Base-by-base conservation (phyloP, 2,113 vertebrate genomes). In the Kryptolebias marmoratus region DNA sequence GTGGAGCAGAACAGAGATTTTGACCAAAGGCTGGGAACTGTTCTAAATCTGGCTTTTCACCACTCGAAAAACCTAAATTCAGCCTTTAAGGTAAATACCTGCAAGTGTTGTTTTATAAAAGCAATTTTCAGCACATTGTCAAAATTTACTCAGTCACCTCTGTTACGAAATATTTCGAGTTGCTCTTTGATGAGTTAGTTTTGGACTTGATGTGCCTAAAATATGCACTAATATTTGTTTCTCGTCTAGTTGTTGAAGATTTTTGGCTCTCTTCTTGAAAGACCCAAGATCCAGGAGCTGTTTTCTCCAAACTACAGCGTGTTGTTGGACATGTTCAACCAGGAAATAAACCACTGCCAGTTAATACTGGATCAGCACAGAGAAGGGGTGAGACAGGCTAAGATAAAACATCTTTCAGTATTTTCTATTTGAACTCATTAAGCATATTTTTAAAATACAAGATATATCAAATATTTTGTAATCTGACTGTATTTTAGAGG, bases 21-120 rank as follows among this genome's bases (percentile, higher is more conserved):
- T 81, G 94, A 95, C 89, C 93, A 93, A 73, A 92, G 93, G 27
- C 86, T 95, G 68, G 92, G 90, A 77, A 94, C 94, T 31, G 88
- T 95, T 74, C 89, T 95, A 82, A 95, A 95, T 88, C 75, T 93
- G 82, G 87, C 91, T 64, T 96, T 96, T 89, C 90, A 94, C 62
- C 89, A 95, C 75, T 94, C 93, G 57, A 93, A 91, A 83, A 90
- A 90, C 81, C 83, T 94, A 44, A 88, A 93, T 88, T 91, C 91
- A 50, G 79, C 82, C 83, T 95, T 93, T 84, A 94, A 93, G 92
- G 93, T 94, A 90, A 42, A 12, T 11, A 12, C 13, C 7, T 9
- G 39, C 1, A 5, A 14, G 18, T 4, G 15, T 4, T n/a, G 3
- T 16, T 1, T 56, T 45, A 2, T 36, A 13, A 27, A 10, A 12